These are phyloP conservation scores for Enteromius trimaculatus DNA, from an alignment of 2,797 vertebrate genomes.

Conservation along the genomic window DNA sequence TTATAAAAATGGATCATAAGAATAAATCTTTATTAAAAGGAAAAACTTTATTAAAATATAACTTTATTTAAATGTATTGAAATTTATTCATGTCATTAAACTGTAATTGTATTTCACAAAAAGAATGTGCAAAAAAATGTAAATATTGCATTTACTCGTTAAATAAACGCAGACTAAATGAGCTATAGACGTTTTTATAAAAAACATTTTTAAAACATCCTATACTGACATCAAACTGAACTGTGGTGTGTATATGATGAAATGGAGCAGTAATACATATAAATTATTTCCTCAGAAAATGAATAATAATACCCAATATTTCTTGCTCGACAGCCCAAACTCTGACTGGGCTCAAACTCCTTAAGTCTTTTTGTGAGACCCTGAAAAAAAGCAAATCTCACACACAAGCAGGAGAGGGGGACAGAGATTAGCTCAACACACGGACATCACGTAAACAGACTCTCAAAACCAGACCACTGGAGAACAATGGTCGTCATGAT, in stretches of 20 bases:
- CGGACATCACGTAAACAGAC: slow-evolving; percentile 7
- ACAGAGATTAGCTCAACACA: slow-evolving; percentile 40
- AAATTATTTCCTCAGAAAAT: neutral
- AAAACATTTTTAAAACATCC: neutral
- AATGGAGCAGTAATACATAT: too few relatives aligned
- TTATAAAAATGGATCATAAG: neutral
- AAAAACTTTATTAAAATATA: neutral
- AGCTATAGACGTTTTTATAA: neutral
- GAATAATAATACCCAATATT: neutral
- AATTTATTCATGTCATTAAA: neutral
- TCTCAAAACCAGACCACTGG: neutral
- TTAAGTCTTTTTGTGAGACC: slow-evolving; percentile 42
- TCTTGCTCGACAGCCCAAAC: slow-evolving; percentile 11
- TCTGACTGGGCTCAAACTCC: neutral
- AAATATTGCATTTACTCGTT: neutral
- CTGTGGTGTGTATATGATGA: neutral
- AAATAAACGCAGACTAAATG: neutral
- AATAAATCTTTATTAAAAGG: neutral
- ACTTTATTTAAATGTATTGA: neutral
- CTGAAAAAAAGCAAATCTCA: slow-evolving; percentile 47
- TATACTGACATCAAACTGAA: neutral
- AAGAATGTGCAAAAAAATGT: too few relatives aligned
- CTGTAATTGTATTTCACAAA: neutral
- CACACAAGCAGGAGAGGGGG: slow-evolving; percentile 58
- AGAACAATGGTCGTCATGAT: too few relatives aligned